phyloP scores from a whole-genome alignment of 2,113 vertebrate species.

The Cebus imitator region DNA sequence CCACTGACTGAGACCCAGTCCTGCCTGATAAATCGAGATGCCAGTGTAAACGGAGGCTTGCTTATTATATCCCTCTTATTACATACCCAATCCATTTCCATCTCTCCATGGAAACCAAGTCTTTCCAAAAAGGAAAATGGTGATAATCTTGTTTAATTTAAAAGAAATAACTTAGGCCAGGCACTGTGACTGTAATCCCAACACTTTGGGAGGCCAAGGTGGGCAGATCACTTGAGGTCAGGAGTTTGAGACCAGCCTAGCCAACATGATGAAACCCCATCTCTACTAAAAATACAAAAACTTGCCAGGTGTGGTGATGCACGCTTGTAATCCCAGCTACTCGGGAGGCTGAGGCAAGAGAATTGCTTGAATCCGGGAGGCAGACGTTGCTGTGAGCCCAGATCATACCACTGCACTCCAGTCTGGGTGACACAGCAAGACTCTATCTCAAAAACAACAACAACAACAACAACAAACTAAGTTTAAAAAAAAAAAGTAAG shows the following conservation, averaged over 20 bases:
- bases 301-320: neutral
- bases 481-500: neutral
- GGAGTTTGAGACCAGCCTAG: neutral
- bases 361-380: neutral
- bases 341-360: neutral
- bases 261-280: neutral
- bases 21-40: neutral
- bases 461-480: neutral
- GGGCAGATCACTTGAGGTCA: neutral
- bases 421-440: neutral
- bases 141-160: conserved; percentile 7
- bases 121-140: conserved; percentile 51
- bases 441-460: neutral
- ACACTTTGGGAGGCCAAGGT: neutral
- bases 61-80: neutral
- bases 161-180: conserved; percentile 41
- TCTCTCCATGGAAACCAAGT: conserved; percentile 24
- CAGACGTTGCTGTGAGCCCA: neutral
- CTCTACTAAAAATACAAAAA: neutral
- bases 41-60: neutral
- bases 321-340: neutral
- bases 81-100: conserved; percentile 3
- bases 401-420: neutral
- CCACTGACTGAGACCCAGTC: neutral
- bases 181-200: neutral